Percentiles rank a stretch among this genome's conserved stretches.
Evolutionary conservation across 2,113 vertebrate species (phyloP).

Genomic region (Pollimyrus isidori): DNA sequence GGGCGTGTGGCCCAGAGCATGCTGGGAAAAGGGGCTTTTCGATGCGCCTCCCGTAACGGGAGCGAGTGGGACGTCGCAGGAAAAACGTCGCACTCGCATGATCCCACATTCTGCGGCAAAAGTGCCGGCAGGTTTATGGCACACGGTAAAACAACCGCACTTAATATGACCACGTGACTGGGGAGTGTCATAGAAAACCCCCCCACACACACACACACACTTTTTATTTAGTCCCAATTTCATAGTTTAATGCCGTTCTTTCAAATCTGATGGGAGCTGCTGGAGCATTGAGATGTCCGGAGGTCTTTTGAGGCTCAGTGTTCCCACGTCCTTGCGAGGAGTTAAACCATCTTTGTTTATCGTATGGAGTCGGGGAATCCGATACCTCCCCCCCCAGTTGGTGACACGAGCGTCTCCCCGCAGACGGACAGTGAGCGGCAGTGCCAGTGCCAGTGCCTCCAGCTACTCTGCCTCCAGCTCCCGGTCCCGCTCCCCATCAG

Average conservation of each 20-base stretch:
- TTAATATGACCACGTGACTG: background rate
- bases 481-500: slow-evolving; percentile 68
- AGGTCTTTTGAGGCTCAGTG: background rate
- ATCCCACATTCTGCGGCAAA: background rate
- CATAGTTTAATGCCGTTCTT: background rate
- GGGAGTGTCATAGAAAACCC: background rate
- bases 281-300: background rate
- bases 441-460: slow-evolving; percentile 78
- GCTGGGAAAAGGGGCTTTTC: background rate
- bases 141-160: background rate
- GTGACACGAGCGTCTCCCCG: background rate
- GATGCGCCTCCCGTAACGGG: background rate
- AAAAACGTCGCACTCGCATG: background rate
- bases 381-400: background rate
- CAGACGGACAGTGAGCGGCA: slow-evolving; percentile 80
- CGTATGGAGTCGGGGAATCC: background rate
- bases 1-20: background rate
- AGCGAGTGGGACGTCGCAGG: background rate
- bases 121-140: background rate
- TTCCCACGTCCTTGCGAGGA: background rate
- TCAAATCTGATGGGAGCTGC: background rate
- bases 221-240: background rate
- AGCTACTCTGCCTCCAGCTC: slow-evolving; percentile 91
- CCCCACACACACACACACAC: background rate
- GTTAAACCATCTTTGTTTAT: background rate